Conservation (phyloP, 2,888 invertebrate genomes). For the Cataglyphis livida region DNA sequence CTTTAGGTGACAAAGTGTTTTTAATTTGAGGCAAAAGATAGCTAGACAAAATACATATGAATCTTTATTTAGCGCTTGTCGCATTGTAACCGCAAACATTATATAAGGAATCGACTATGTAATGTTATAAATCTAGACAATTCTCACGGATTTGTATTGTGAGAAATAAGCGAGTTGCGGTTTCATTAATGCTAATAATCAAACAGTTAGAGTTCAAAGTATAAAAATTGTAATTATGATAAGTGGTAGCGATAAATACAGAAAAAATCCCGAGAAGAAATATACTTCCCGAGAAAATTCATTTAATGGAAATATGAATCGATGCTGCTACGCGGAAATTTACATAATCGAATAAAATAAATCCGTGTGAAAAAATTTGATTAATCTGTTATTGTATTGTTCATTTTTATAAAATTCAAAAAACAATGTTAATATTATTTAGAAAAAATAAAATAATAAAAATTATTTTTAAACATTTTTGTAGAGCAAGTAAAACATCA, state of each 20-base stretch:
- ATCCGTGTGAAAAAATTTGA: not conserved
- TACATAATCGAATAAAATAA: conserved; percentile 9
- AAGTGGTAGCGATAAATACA: conserved; percentile 9
- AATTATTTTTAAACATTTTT: not conserved
- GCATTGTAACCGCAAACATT: conserved; percentile 23
- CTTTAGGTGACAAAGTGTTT: not conserved
- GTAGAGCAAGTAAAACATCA: not conserved
- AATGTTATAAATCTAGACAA: not conserved
- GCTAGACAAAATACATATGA: not conserved
- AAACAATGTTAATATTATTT: not conserved
- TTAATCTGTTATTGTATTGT: not conserved
- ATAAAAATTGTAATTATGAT: conserved; percentile 33
- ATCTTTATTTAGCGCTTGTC: conserved; percentile 26
- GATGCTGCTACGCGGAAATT: conserved; percentile 2
- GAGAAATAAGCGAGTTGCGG: conserved; percentile 10
- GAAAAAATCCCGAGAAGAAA: not conserved
- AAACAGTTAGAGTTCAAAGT: conserved; percentile 26
- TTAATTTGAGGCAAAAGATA: conserved; percentile 1
- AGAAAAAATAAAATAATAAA: not conserved
- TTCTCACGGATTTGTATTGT: not conserved
- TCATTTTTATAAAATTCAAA: not conserved
- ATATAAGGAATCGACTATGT: not conserved
- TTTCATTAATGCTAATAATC: conserved; percentile 16
- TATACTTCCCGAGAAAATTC: not conserved
- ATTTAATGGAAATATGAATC: not conserved